Percentiles rank a stretch among this genome's conserved stretches.
Evolutionary conservation across 2,797 vertebrate genomes (phyloP).

Genomic region (Sparidentex hasta): DNA sequence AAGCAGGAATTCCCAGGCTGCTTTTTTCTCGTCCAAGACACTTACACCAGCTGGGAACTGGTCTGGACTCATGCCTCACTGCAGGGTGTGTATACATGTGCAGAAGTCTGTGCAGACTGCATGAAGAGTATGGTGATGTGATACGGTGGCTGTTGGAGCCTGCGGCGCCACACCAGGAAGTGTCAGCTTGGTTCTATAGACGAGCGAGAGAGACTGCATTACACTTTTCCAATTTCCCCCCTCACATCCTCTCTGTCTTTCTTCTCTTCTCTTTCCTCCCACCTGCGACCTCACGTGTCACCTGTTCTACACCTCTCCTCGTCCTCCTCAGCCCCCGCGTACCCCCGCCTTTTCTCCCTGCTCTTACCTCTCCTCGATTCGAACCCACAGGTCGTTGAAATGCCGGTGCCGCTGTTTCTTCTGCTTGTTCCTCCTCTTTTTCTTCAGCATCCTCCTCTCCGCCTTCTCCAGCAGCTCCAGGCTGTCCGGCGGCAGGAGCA

Average conservation of each 20-base stretch:
- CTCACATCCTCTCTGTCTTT: conserved; percentile 51
- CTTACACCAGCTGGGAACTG: conserved; percentile 54
- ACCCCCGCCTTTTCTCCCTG: background rate
- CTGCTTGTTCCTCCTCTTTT: conserved; percentile 83
- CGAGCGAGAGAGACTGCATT: conserved; percentile 44
- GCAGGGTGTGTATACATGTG: conserved; percentile 34
- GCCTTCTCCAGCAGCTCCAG: conserved; percentile 82
- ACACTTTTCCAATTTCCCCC: conserved; percentile 56
- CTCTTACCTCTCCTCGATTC: conserved; percentile 89
- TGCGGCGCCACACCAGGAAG: conserved; percentile 69
- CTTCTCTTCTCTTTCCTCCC: conserved; percentile 38
- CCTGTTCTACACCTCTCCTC: conserved; percentile 2
- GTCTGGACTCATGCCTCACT: conserved; percentile 64
- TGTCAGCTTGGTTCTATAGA: conserved; percentile 68
- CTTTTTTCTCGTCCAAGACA: conserved; percentile 65
- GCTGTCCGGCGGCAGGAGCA: conserved; percentile 81
- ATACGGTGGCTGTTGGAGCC: conserved; percentile 72
- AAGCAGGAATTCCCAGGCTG: conserved; percentile 73
- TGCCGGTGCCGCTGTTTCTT: conserved; percentile 87
- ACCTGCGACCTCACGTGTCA: conserved; percentile 29
- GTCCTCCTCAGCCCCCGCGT: background rate
- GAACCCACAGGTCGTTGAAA: conserved; percentile 93
- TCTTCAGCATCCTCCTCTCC: conserved; percentile 87
- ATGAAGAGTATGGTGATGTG: conserved; percentile 65
- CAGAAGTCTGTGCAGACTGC: conserved; percentile 31